These are phyloP conservation scores for Numida meleagris DNA, from an alignment of 2,113 vertebrate genomes.

Conservation along the genomic window DNA sequence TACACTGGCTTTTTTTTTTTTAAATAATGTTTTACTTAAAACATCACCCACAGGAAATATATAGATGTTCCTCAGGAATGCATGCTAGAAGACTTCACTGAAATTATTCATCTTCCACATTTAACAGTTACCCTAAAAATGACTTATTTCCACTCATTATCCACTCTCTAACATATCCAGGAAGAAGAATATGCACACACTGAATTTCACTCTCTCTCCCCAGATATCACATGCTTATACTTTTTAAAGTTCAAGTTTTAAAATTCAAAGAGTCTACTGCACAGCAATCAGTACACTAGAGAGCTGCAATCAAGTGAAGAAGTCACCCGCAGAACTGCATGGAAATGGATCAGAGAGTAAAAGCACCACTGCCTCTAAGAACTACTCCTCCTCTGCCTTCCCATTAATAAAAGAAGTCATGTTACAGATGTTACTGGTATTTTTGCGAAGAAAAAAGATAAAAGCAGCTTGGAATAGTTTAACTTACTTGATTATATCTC, in stretches of 20 bases:
- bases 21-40: background rate
- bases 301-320: background rate
- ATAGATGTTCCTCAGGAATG: background rate
- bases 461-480: background rate
- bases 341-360: background rate
- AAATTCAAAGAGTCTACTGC: background rate
- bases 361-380: background rate
- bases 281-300: background rate
- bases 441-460: background rate
- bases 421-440: background rate
- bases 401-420: background rate
- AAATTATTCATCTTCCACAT: background rate
- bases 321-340: background rate
- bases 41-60: background rate
- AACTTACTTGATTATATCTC: constrained; percentile 87
- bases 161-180: background rate
- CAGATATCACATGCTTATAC: too few relatives aligned
- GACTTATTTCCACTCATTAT: background rate
- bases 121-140: background rate
- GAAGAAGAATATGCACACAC: background rate
- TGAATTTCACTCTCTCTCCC: background rate
- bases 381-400: background rate
- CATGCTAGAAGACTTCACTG: background rate
- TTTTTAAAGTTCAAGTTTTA: background rate
- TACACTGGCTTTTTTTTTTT: background rate